Conservation (phyloP, 2,797 vertebrate species). For the Gallinago nigripennis region DNA sequence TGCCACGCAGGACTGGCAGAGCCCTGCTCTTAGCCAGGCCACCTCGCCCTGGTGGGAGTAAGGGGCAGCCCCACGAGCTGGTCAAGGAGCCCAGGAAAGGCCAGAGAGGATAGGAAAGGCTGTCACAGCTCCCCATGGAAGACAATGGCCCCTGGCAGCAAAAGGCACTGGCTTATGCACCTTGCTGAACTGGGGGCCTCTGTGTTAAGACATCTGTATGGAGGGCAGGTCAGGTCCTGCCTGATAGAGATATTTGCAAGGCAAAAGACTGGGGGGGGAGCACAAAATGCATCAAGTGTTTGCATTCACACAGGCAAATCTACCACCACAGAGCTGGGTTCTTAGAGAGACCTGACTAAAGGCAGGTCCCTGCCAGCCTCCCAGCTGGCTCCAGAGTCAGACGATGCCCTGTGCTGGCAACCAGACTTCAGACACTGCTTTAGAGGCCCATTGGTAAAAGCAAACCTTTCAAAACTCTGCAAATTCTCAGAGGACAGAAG, state of each 20-base stretch:
- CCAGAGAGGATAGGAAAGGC: background rate
- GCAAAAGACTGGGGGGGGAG: background rate
- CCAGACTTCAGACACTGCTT: background rate
- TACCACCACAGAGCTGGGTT: background rate
- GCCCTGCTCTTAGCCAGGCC: background rate
- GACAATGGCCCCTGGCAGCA: background rate
- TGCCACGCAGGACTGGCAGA: background rate
- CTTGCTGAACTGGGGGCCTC: background rate
- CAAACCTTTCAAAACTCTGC: background rate
- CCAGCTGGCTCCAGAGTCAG: background rate
- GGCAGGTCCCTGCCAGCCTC: background rate
- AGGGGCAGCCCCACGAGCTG: background rate
- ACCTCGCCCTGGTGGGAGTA: rapidly evolving
- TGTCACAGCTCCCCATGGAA: background rate
- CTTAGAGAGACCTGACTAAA: background rate
- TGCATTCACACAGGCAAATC: background rate
- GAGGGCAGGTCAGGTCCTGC: background rate
- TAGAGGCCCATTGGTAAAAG: background rate
- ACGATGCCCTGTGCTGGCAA: background rate
- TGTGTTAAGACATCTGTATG: background rate
- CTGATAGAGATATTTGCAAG: background rate
- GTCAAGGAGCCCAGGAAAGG: background rate
- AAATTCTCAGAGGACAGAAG: background rate
- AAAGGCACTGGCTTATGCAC: background rate
- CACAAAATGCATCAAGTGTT: background rate